phyloP scores from a whole-genome alignment of 1,140 invertebrate species.

The Onthophagus taurus region DNA sequence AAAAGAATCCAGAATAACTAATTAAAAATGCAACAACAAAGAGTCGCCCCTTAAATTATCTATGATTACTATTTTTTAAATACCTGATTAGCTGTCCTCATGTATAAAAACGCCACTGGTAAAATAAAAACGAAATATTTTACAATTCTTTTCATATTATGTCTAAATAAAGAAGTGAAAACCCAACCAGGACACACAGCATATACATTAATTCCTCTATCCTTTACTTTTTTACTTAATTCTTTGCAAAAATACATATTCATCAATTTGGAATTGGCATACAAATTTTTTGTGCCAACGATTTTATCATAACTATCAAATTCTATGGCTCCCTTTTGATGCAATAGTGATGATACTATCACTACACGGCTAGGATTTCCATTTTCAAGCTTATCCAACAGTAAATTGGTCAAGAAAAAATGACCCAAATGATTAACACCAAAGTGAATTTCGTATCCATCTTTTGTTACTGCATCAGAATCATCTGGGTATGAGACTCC shows the following conservation, averaged over 20 bases:
- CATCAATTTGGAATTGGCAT: constrained; percentile 72
- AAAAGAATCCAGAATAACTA: too few species aligned
- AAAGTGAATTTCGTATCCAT: constrained; percentile 78
- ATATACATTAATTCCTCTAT: constrained; percentile 57
- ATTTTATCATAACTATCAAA: constrained; percentile 57
- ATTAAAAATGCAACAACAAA: too few species aligned
- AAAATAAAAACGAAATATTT: constrained; percentile 60
- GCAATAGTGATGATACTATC: constrained; percentile 43
- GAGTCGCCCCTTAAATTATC: too few species aligned
- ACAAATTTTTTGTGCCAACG: constrained; percentile 47
- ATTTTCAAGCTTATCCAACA: constrained; percentile 56
- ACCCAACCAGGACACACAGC: constrained; percentile 78
- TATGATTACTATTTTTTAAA: constrained; percentile 16
- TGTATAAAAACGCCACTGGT: constrained; percentile 58
- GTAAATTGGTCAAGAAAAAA: constrained; percentile 72
- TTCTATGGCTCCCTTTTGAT: constrained; percentile 54
- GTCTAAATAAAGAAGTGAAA: constrained; percentile 65
- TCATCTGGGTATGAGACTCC: constrained; percentile 50
- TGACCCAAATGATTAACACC: constrained; percentile 75
- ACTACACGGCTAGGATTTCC: constrained; percentile 52
- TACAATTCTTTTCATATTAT: constrained; percentile 42
- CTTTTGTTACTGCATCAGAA: constrained; percentile 49
- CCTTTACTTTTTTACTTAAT: constrained; percentile 47
- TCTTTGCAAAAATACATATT: constrained; percentile 61
- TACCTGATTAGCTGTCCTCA: constrained; percentile 64